A percentile compares a stretch with the other conserved stretches of the same genome.
phyloP scores from a whole-genome alignment of 2,888 invertebrate genomes.

The Dolichopus griseipennis region DNA sequence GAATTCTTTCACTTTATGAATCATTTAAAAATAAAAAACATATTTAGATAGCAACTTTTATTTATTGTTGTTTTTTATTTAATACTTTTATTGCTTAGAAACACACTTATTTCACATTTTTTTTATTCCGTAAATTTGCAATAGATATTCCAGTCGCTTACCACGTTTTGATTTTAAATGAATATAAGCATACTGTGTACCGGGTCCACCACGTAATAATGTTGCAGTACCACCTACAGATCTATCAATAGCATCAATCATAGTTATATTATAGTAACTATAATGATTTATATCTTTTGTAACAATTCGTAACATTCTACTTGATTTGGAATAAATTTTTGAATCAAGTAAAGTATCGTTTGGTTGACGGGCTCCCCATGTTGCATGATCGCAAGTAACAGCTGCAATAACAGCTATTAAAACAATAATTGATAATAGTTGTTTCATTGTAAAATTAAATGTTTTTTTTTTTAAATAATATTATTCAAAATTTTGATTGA shows the following conservation, averaged over 20 bases:
- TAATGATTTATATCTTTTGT: neutral
- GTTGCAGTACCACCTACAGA: conserved; percentile 38
- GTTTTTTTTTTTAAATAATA: too few species aligned
- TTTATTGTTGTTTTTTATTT: too few species aligned
- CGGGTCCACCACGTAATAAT: conserved; percentile 36
- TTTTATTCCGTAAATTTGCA: conserved; percentile 35
- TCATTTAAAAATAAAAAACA: too few species aligned
- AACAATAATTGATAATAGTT: too few species aligned
- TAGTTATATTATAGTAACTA: conserved; percentile 7
- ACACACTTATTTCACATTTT: neutral
- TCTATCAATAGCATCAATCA: conserved; percentile 15
- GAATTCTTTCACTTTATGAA: too few species aligned
- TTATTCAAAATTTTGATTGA: too few species aligned
- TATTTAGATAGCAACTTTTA: too few species aligned
- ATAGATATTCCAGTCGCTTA: conserved; percentile 36
- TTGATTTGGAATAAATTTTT: neutral
- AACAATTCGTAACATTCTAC: neutral
- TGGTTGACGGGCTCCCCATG: neutral
- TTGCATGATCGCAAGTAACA: too few species aligned
- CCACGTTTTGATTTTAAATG: conserved; percentile 37
- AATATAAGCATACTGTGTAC: conserved; percentile 28
- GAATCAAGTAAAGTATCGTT: neutral
- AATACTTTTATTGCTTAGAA: too few species aligned
- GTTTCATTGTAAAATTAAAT: too few species aligned
- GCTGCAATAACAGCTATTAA: too few species aligned